phyloP scores from a whole-genome alignment of 2,888 invertebrate genomes.

The Leucophenga maculata region DNA sequence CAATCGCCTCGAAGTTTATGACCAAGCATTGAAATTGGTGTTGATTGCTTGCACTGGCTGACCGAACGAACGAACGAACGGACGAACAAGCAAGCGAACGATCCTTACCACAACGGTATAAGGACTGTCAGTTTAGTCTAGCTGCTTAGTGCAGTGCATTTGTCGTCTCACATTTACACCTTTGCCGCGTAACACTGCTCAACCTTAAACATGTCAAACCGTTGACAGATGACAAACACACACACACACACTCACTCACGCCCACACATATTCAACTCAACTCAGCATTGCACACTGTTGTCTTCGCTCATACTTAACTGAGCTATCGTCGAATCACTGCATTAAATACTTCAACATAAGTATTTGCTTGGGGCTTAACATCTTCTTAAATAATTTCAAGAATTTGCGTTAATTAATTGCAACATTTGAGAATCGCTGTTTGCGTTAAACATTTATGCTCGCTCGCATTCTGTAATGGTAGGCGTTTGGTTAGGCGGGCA shows the following conservation, averaged over 20 bases:
- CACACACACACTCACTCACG: constrained; percentile 20
- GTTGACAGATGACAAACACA: constrained; percentile 44
- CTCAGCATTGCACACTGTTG: constrained; percentile 42
- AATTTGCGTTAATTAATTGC: too few species aligned
- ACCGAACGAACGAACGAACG: neutral
- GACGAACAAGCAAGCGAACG: too few species aligned
- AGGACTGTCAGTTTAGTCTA: neutral
- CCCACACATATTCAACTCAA: neutral
- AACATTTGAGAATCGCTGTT: too few species aligned
- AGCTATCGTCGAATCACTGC: too few species aligned
- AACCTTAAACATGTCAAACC: constrained; percentile 47
- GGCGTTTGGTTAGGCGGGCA: too few species aligned
- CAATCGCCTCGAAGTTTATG: constrained; percentile 18
- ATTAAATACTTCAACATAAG: too few species aligned
- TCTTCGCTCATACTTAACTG: too few species aligned
- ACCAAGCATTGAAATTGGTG: constrained; percentile 51
- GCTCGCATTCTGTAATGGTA: too few species aligned
- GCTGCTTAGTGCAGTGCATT: neutral
- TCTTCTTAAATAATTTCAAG: too few species aligned
- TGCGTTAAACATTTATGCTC: too few species aligned
- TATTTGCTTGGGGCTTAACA: too few species aligned
- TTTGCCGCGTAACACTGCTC: constrained; percentile 37
- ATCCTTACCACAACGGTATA: neutral
- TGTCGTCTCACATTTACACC: constrained; percentile 34
- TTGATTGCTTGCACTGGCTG: constrained; percentile 48